Evolutionary conservation across 2,888 invertebrate genomes (phyloP).

Genomic region (Pteria penguin): DNA sequence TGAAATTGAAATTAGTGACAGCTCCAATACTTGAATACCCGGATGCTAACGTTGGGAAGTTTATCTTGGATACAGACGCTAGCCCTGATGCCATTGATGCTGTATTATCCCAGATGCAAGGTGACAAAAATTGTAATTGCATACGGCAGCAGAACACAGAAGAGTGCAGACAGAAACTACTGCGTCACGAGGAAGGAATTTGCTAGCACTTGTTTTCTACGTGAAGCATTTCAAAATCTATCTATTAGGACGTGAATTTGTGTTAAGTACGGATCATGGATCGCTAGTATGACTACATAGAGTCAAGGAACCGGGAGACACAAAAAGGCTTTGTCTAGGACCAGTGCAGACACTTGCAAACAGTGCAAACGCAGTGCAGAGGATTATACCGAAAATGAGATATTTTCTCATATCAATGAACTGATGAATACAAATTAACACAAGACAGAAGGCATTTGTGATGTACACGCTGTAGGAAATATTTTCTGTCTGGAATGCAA

Average conservation of each 20-base stretch:
- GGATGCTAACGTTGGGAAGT: too few species aligned
- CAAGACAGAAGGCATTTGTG: too few species aligned
- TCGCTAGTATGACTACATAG: too few species aligned
- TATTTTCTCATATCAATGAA: too few species aligned
- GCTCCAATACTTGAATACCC: too few species aligned
- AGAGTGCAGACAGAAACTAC: slow-evolving; percentile 3
- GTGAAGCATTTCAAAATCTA: slow-evolving; percentile 39
- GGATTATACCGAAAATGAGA: too few species aligned
- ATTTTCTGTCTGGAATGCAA: too few species aligned
- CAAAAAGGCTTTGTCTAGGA: too few species aligned
- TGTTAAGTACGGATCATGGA: too few species aligned
- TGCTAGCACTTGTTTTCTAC: slow-evolving; percentile 32
- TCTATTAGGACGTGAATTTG: background rate
- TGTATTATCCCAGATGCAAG: slow-evolving; percentile 36
- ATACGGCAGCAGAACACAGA: slow-evolving; percentile 27
- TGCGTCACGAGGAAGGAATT: slow-evolving; percentile 34
- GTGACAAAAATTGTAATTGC: slow-evolving; percentile 43
- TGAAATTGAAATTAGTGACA: slow-evolving; percentile 35
- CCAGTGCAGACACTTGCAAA: too few species aligned
- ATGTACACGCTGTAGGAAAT: too few species aligned
- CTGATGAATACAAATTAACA: too few species aligned
- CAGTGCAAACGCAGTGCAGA: slow-evolving; percentile 7
- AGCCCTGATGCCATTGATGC: slow-evolving; percentile 41
- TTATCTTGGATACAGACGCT: slow-evolving; percentile 46
- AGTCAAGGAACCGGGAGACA: background rate